These are phyloP conservation scores for Ardeotis arabs DNA, from an alignment of 2,113 vertebrate species.

Conservation along the genomic window DNA sequence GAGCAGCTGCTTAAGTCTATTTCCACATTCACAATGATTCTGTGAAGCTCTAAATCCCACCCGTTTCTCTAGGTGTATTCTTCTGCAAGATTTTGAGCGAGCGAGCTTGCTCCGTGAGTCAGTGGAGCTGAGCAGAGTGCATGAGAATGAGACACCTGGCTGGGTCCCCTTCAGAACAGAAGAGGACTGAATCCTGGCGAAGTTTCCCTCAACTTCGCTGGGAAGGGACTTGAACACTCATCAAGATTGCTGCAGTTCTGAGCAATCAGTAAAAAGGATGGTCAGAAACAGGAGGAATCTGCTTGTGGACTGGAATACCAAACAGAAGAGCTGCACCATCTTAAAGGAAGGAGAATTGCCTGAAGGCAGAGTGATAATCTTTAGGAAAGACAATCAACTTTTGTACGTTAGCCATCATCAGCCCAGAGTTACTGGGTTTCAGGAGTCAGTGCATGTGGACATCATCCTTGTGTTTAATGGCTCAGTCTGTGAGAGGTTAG, in stretches of 20 bases:
- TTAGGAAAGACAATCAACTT: background rate
- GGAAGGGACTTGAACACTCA: background rate
- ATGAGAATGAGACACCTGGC: background rate
- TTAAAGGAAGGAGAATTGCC: background rate
- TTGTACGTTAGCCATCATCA: background rate
- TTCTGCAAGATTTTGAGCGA: background rate
- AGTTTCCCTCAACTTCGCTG: background rate
- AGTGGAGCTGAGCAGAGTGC: background rate
- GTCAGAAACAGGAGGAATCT: background rate
- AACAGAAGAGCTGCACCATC: background rate
- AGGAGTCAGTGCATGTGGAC: rapidly evolving
- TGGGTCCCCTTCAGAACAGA: background rate
- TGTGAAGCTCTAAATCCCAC: background rate
- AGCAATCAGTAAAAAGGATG: background rate
- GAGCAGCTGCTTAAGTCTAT: background rate
- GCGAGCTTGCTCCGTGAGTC: background rate
- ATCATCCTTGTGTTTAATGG: background rate
- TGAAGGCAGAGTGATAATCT: background rate
- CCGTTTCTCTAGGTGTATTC: rapidly evolving
- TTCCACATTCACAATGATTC: background rate
- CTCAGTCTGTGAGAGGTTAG: background rate
- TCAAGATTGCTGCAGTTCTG: background rate
- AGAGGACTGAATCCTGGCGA: background rate
- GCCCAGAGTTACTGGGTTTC: background rate
- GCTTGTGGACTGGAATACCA: background rate